Base-by-base conservation (phyloP, 2,113 vertebrate species). In the Holacanthus passer region DNA sequence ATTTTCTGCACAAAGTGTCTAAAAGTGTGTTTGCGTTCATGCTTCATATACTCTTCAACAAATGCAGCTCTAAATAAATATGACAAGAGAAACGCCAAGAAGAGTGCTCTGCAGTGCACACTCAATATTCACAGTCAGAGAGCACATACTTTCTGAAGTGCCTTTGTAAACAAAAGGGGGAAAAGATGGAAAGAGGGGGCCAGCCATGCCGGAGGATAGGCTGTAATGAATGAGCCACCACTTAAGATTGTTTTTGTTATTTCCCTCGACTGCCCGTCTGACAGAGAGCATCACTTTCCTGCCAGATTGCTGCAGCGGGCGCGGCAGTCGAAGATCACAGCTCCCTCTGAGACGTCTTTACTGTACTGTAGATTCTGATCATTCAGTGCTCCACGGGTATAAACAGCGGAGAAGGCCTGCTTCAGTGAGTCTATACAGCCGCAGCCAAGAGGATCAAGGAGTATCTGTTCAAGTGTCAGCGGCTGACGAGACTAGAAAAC, bases 201-300 rank as follows among this genome's bases (percentile, higher is more conserved):
- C 48, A 87, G 66, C 71, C 79, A 11, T 79, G 87, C 86, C 70
- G 24, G 59, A 88, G 90, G 85, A 87, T 35, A 82, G 74, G 75
- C 89, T 75, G 64, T 83, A 89, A 90, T 71, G 85, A 91, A 90
- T 79, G 85, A 88, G 87, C 91, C 84, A 67, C 85, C 87, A 87
- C 90, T 91, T 89, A 83, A 85, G 84, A 87, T 81, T 92, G 89
- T 91, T 95, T 94, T 88, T 86, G 82, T 91, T 93, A 87, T 92
- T 92, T 90, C 84, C 89, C 83, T 74, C 29, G 67, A 87, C 88
- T 73, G 80, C 88, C 72, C 71, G 66, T 87, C 83, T 86, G 75
- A 88, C 83, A 86, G 90, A 85, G 86, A 91, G 87, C 81, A 91
- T 88, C 86, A 83, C 82, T 94, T 93, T 93, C 93, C 88, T 90